Base-by-base conservation (phyloP, 2,113 vertebrate genomes). In the Anoplopoma fimbria region DNA sequence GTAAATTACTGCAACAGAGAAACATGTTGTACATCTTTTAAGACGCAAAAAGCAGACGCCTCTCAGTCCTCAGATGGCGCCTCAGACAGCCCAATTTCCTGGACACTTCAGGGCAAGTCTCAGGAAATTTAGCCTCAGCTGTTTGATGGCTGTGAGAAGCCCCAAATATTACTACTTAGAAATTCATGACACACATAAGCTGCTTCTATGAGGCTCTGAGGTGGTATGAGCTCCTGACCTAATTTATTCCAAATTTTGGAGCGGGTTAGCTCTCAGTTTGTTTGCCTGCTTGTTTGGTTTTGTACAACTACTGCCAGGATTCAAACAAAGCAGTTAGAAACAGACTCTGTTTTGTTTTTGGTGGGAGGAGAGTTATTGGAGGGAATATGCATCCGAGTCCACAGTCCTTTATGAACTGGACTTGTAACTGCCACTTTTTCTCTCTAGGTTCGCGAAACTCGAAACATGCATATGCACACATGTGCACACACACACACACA, bases 151-250 rank as follows among this genome's bases (percentile, higher is more conserved):
- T 87, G 85, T 51, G 62, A 91, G 85, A 86, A 87, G 89, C 85
- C 88, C 80, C 83, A 88, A 90, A 93, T 92, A 90, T 91, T 83
- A 79, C 91, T 89, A 75, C 86, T 93, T 90, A 91, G 92, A 86
- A 78, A 94, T 93, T 93, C 92, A 92, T 92, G 91, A 89, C 87
- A 92, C 89, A 89, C 91, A 86, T 93, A 90, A 89, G 86, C 90
- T 83, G 87, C 80, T 85, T 89, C 88, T 75, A 55, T 38, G 45
- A 79, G 83, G 64, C 87, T 91, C 86, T 63, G 88, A 90, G 88
- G 88, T 79, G 69, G 69, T 47, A 49, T 75, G 81, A 82, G 73
- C 83, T 88, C 79, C 69, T 87, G 88, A 79, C 88, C 88, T 88
- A 79, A 85, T 90, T 93, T 85, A 86, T 82, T 84, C 70, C 64